Conservation (phyloP, 2,888 invertebrate genomes). For the Mystacides longicornis region DNA sequence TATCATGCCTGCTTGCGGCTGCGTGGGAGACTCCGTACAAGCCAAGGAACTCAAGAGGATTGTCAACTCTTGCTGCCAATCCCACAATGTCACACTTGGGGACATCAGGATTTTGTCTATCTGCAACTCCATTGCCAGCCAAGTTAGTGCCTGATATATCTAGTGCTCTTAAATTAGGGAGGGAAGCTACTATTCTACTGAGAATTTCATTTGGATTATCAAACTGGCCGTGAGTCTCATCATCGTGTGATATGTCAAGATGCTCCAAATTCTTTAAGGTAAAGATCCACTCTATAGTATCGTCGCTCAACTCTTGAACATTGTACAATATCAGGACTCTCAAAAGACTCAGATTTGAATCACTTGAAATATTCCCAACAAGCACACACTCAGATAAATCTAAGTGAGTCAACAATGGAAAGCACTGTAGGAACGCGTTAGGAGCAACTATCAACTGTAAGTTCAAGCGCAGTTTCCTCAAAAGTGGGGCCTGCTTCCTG, state of each 20-base stretch:
- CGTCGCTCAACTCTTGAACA: slow-evolving; percentile 55
- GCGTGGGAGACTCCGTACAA: slow-evolving; percentile 84
- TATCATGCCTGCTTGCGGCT: slow-evolving; percentile 83
- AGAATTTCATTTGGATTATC: slow-evolving; percentile 67
- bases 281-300: slow-evolving; percentile 45
- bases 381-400: slow-evolving; percentile 64
- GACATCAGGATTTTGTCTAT: slow-evolving; percentile 74
- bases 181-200: slow-evolving; percentile 59
- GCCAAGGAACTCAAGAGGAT: slow-evolving; percentile 83
- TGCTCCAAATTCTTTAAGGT: slow-evolving; percentile 54
- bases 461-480: slow-evolving; percentile 53
- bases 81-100: slow-evolving; percentile 83
- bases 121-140: slow-evolving; percentile 75
- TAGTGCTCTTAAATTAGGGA: slow-evolving; percentile 71
- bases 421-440: slow-evolving; percentile 50
- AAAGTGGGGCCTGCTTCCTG: slow-evolving; percentile 51
- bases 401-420: slow-evolving; percentile 57
- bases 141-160: slow-evolving; percentile 96
- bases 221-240: slow-evolving; percentile 65
- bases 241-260: slow-evolving; percentile 77
- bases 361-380: slow-evolving; percentile 58
- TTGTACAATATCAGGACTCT: slow-evolving; percentile 73
- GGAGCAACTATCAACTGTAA: slow-evolving; percentile 44
- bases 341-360: slow-evolving; percentile 59
- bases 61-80: slow-evolving; percentile 64